Conservation (phyloP, 2,113 vertebrate species). For the Phylloscopus trochilus region DNA sequence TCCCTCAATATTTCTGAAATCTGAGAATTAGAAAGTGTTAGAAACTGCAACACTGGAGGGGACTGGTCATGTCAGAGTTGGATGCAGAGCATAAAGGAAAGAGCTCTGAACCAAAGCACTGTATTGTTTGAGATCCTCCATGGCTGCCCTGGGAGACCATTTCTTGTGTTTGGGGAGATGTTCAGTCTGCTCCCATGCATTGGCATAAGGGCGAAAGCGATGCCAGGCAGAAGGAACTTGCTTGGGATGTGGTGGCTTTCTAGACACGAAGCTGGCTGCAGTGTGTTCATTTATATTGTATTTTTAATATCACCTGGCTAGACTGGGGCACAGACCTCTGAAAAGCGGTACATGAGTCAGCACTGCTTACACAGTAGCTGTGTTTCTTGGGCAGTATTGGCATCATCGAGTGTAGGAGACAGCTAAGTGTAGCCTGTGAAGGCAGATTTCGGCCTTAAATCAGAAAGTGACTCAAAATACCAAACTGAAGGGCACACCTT, state of each 20-base stretch:
- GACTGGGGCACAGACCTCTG: neutral
- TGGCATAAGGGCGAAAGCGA: neutral
- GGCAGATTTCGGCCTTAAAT: neutral
- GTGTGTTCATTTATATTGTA: neutral
- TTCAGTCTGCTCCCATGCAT: neutral
- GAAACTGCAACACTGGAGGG: neutral
- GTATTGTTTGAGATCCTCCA: neutral
- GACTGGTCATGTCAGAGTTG: neutral
- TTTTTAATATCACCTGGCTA: neutral
- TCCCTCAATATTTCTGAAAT: neutral
- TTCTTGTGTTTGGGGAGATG: neutral
- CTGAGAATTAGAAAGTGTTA: neutral
- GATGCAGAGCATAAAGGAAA: neutral
- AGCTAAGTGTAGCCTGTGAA: neutral
- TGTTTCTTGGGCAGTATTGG: neutral
- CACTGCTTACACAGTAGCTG: neutral
- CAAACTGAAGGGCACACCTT: neutral
- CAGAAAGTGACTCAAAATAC: neutral
- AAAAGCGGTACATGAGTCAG: neutral
- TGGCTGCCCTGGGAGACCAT: neutral
- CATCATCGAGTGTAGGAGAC: neutral
- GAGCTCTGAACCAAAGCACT: neutral
- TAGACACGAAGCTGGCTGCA: neutral
- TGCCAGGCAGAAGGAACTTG: neutral
- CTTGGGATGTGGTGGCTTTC: neutral